Evolutionary conservation across 2,797 vertebrate genomes (phyloP).

Genomic region (Cossypha heuglini): DNA sequence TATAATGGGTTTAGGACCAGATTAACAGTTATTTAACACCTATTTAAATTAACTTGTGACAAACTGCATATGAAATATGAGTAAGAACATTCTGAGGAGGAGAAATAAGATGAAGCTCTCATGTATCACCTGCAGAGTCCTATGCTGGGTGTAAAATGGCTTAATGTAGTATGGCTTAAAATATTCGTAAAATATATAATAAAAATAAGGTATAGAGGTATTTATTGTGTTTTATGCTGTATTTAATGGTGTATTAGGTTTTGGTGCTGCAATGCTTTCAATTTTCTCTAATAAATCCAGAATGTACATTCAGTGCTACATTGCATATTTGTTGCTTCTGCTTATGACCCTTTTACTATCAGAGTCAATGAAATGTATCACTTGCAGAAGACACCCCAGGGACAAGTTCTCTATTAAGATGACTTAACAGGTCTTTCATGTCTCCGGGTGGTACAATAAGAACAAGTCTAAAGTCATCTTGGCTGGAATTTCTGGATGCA

Average conservation of each 20-base stretch:
- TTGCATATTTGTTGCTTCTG: slow-evolving; percentile 50
- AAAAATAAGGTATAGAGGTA: background rate
- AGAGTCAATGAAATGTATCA: slow-evolving; percentile 53
- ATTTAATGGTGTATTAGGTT: slow-evolving; percentile 12
- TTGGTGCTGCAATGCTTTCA: background rate
- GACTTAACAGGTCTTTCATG: slow-evolving; percentile 46
- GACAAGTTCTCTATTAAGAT: slow-evolving; percentile 34
- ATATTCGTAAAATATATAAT: background rate
- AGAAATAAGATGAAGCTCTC: background rate
- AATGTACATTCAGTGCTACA: background rate
- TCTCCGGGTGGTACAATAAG: slow-evolving; percentile 20
- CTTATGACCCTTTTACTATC: slow-evolving; percentile 51
- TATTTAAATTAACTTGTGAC: background rate
- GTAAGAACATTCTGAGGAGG: background rate
- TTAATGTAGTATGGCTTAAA: background rate
- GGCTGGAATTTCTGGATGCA: slow-evolving; percentile 18
- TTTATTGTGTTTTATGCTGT: slow-evolving; percentile 19
- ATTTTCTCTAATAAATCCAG: slow-evolving; percentile 43
- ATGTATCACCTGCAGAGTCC: background rate
- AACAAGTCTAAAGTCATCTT: slow-evolving; percentile 33
- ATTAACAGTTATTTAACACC: slow-evolving; percentile 1
- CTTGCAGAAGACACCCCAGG: slow-evolving; percentile 42
- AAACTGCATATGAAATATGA: background rate
- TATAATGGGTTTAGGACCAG: background rate
- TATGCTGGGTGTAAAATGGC: background rate